phyloP scores from a whole-genome alignment of 2,113 vertebrate species.

The Triplophysa siluroides region DNA sequence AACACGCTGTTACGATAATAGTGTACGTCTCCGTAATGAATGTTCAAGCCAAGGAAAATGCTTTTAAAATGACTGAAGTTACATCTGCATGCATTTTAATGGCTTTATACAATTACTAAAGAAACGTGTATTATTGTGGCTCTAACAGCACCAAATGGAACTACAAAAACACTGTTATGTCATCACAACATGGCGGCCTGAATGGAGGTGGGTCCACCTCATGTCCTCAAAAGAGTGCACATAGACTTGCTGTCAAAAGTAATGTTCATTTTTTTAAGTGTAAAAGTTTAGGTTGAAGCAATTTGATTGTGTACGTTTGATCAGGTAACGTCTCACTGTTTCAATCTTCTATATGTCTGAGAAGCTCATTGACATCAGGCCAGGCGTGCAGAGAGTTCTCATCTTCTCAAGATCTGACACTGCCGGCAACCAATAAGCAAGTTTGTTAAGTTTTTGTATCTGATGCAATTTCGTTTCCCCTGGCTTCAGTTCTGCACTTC shows the following conservation, averaged over 20 bases:
- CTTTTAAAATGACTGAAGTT: too few species aligned
- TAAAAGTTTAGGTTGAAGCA: too few species aligned
- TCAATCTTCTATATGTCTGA: slow-evolving; percentile 3
- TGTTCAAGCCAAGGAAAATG: too few species aligned
- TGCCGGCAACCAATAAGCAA: neutral
- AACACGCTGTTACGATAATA: neutral
- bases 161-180: too few species aligned
- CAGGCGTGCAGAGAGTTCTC: too few species aligned
- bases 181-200: too few species aligned
- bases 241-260: neutral
- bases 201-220: too few species aligned
- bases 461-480: slow-evolving; percentile 34
- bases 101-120: too few species aligned
- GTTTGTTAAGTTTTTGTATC: slow-evolving; percentile 1
- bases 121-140: too few species aligned
- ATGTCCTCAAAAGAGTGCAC: too few species aligned
- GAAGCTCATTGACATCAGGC: slow-evolving; percentile 4
- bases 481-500: slow-evolving; percentile 36
- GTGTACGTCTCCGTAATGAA: neutral
- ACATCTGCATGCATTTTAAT: too few species aligned
- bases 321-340: neutral
- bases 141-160: too few species aligned
- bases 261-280: neutral
- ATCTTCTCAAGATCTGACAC: neutral
- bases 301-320: neutral